Conservation (phyloP, 2,113 vertebrate genomes). For the Sapajus apella region DNA sequence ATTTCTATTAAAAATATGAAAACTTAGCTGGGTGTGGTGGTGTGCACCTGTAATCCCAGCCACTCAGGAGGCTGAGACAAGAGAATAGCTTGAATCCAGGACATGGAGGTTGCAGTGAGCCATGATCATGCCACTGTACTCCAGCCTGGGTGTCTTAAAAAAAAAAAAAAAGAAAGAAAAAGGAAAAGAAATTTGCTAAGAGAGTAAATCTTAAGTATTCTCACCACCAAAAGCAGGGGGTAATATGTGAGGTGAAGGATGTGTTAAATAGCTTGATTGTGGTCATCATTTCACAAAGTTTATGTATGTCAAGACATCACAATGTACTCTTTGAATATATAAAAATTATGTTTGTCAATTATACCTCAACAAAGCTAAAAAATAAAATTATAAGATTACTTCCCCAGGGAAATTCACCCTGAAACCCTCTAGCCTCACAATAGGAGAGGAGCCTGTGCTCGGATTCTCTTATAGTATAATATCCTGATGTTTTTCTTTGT, state of each 20-base stretch:
- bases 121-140: no score
- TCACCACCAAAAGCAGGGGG: no score
- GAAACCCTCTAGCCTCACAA: background rate
- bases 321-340: background rate
- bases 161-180: no score
- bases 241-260: background rate
- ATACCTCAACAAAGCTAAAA: background rate
- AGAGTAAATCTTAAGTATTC: background rate
- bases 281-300: background rate
- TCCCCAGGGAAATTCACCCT: background rate
- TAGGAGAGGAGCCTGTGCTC: background rate
- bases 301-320: background rate
- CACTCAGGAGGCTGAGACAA: no score
- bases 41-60: no score
- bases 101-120: no score
- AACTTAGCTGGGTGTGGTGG: no score
- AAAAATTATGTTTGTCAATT: background rate
- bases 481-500: background rate
- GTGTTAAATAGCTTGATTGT: background rate
- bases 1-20: no score
- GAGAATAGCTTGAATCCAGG: no score
- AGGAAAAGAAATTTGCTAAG: no score
- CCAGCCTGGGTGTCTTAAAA: no score
- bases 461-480: background rate
- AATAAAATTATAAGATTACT: background rate